Base-by-base conservation (phyloP, 2,888 invertebrate species). In the Scotopteryx bipunctaria region DNA sequence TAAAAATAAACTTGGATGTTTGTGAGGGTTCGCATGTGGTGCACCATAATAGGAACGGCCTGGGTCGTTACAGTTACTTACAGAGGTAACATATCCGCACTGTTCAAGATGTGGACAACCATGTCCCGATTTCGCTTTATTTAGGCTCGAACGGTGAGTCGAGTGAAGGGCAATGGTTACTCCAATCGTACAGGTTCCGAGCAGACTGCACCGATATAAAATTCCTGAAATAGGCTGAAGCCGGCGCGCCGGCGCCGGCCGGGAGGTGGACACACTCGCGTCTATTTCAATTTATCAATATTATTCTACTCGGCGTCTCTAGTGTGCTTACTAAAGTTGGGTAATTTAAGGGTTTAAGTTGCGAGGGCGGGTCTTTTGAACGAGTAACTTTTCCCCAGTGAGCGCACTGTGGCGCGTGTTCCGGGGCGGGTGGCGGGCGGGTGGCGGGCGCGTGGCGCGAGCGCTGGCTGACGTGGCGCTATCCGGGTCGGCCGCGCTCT, bases 401-500 rank as follows among this genome's bases (percentile, higher is more conserved):
- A 1, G 25, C 25, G 25, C 25, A 29, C 16, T 6, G 27, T 29
- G 40, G 1, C 11, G 29, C 25, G 19, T 9, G n/a, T n/a, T n/a
- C n/a, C n/a, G n/a, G n/a, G n/a, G n/a, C n/a, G n/a, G n/a, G n/a
- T n/a, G n/a, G n/a, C n/a, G n/a, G n/a, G n/a, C n/a, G n/a, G n/a
- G n/a, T n/a, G n/a, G n/a, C n/a, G n/a, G n/a, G n/a, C n/a, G n/a
- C n/a, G n/a, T n/a, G n/a, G n/a, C n/a, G n/a, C n/a, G n/a, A n/a
- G n/a, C 21, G 41, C 29, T 8, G 41, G 3, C 27, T 16, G 11
- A 9, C 14, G 41, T n/a, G n/a, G 29, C 32, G 38, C 15, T 43
- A 45, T 51, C 35, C 51, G 40, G 44, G 51, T 31, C 41, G 19
- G 44, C 3, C 38, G 37, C 43, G 44, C 31, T 46, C 46, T 23